Evolutionary conservation across 2,888 invertebrate genomes (phyloP).

Genomic region (Lasioglossum villosulum): DNA sequence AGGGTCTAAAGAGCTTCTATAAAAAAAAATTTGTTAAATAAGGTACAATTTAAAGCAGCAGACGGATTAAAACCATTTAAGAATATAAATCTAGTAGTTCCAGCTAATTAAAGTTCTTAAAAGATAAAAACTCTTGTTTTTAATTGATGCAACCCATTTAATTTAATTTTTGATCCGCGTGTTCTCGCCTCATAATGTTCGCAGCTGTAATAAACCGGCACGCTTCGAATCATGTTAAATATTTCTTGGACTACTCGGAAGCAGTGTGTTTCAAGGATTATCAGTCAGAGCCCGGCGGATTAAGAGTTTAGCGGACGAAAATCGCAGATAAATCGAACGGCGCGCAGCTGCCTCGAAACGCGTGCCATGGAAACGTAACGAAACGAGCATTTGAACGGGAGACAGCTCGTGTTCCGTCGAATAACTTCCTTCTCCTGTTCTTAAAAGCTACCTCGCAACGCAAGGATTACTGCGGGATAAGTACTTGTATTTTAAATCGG

Average conservation of each 20-base stretch:
- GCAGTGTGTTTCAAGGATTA: neutral
- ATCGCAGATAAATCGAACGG: neutral
- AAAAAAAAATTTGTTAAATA: too few relatives aligned
- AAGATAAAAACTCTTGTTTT: too few relatives aligned
- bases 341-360: neutral
- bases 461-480: conserved; percentile 11
- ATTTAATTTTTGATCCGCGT: too few relatives aligned
- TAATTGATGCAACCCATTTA: too few relatives aligned
- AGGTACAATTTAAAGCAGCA: too few relatives aligned
- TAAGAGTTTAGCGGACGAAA: neutral
- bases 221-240: neutral
- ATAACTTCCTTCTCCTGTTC: neutral
- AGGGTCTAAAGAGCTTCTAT: too few relatives aligned
- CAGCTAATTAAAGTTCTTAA: too few relatives aligned
- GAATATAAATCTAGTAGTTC: too few relatives aligned
- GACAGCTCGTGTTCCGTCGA: neutral
- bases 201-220: neutral
- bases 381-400: neutral
- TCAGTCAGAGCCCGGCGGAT: neutral
- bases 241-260: neutral
- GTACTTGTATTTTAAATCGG: conserved; percentile 29
- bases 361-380: neutral
- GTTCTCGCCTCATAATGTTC: too few relatives aligned
- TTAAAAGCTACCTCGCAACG: neutral
- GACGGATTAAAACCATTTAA: too few relatives aligned